These are phyloP conservation scores for Hyperoodon ampullatus DNA, from an alignment of 2,113 vertebrate species.

Conservation along the genomic window DNA sequence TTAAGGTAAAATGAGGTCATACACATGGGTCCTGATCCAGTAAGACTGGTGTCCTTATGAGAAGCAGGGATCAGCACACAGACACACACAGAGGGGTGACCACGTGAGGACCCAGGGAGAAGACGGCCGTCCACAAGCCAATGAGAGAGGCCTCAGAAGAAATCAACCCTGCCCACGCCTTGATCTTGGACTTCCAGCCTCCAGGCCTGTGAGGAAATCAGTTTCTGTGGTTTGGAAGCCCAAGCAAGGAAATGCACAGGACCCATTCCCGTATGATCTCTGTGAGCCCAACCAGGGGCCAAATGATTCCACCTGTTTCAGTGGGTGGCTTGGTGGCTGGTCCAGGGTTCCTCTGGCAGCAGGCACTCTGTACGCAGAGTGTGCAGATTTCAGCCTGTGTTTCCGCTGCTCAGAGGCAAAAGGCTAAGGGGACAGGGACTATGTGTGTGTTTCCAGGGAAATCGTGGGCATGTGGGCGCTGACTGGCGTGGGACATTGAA, in stretches of 20 bases:
- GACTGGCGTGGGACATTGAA: rapidly evolving
- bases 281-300: background rate
- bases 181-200: background rate
- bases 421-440: background rate
- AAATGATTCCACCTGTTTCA: too few species aligned
- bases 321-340: background rate
- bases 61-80: background rate
- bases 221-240: background rate
- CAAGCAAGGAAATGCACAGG: rapidly evolving
- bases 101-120: background rate
- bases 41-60: background rate
- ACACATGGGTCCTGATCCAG: background rate
- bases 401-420: background rate
- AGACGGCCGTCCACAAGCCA: rapidly evolving
- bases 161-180: rapidly evolving
- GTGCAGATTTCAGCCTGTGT: background rate
- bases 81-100: background rate
- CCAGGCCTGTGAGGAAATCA: background rate
- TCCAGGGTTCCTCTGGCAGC: background rate
- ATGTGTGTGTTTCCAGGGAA: background rate
- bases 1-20: background rate
- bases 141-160: background rate
- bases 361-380: background rate
- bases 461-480: rapidly evolving
- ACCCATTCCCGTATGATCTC: too few species aligned